A percentile compares a stretch with the other conserved stretches of the same genome.
Conservation (phyloP, 2,888 invertebrate species). For the Lepidonotus clava region DNA sequence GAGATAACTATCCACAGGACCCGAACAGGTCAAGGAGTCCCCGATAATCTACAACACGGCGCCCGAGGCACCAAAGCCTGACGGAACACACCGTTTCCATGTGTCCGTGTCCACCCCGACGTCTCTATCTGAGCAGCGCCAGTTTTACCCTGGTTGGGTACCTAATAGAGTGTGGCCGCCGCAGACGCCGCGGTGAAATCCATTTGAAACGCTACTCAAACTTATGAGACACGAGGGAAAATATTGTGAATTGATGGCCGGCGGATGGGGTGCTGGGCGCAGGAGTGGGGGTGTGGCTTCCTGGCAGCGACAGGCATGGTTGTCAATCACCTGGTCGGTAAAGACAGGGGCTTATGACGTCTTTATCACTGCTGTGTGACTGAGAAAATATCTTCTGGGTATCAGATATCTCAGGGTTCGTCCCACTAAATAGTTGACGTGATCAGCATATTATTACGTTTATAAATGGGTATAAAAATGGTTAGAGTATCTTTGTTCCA, state of each 20-base stretch:
- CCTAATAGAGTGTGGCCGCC: slow-evolving; percentile 30
- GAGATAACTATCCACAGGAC: not conserved
- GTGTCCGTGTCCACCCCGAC: not conserved
- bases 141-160: not conserved
- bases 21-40: not conserved
- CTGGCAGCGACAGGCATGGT: slow-evolving; percentile 8
- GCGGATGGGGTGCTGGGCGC: not conserved
- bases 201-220: slow-evolving; percentile 47
- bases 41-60: not conserved
- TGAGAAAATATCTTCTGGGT: not conserved
- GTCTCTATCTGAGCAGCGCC: not conserved
- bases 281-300: not conserved
- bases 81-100: not conserved
- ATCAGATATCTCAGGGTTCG: slow-evolving; percentile 5
- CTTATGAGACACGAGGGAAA: slow-evolving; percentile 40
- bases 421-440: too few relatives aligned
- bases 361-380: not conserved
- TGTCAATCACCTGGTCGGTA: not conserved
- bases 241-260: slow-evolving; percentile 32
- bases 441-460: too few relatives aligned
- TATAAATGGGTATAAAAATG: too few relatives aligned
- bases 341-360: not conserved
- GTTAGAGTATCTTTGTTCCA: too few relatives aligned
- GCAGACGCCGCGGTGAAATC: not conserved
- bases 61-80: slow-evolving; percentile 15